These are phyloP conservation scores for Varanus komodoensis DNA, from an alignment of 2,113 vertebrate species.

Conservation along the genomic window DNA sequence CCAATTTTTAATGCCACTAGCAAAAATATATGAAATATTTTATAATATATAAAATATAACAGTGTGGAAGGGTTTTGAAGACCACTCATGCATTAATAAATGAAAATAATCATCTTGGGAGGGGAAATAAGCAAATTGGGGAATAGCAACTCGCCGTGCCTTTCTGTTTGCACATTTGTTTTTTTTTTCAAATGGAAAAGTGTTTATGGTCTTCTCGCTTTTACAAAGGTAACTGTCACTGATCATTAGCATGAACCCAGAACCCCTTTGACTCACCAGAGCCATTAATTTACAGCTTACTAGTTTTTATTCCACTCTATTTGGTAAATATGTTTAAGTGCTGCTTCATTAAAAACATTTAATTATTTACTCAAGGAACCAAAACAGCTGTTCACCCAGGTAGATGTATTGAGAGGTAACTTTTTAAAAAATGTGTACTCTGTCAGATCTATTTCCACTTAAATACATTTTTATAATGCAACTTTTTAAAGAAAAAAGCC, in stretches of 20 bases:
- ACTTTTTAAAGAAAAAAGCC: constrained; percentile 53
- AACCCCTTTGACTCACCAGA: constrained; percentile 49
- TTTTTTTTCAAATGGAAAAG: neutral
- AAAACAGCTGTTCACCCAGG: constrained; percentile 71
- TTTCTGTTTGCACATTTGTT: neutral
- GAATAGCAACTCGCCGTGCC: neutral
- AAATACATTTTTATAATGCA: constrained; percentile 66
- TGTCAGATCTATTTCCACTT: constrained; percentile 65
- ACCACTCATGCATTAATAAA: no score
- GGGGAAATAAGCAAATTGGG: no score
- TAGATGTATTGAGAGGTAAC: constrained; percentile 67
- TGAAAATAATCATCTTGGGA: no score
- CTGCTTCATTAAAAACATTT: constrained; percentile 68
- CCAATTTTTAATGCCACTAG: no score
- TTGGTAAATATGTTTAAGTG: constrained; percentile 71
- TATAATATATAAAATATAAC: no score
- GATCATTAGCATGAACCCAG: constrained; percentile 48
- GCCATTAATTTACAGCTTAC: constrained; percentile 59
- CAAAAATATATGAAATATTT: no score
- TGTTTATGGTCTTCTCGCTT: neutral
- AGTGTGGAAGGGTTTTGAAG: no score
- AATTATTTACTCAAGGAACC: constrained; percentile 73
- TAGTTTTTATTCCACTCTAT: constrained; percentile 68
- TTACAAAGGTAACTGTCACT: constrained; percentile 43
- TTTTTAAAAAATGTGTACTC: constrained; percentile 57